Percentiles rank a stretch among this genome's conserved stretches.
Evolutionary conservation across 2,797 vertebrate species (phyloP).

Genomic region (Eupleurogrammus muticus): DNA sequence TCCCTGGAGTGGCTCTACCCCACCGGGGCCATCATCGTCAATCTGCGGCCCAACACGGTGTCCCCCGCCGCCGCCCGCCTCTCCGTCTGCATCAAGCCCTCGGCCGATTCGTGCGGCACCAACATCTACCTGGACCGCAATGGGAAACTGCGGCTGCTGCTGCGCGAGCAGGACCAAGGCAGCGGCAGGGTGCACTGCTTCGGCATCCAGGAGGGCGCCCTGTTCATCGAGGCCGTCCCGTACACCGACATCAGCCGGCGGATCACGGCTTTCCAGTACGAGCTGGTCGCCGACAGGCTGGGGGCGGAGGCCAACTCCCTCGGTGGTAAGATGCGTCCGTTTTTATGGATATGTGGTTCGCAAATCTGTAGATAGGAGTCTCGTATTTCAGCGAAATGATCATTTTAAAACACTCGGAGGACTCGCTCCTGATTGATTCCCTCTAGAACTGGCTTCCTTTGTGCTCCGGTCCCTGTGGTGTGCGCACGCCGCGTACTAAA

Average conservation of each 20-base stretch:
- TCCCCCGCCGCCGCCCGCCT: slow-evolving; percentile 85
- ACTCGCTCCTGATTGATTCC: slow-evolving; percentile 35
- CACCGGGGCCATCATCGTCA: slow-evolving; percentile 95
- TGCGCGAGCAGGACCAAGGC: slow-evolving; percentile 87
- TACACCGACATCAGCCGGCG: slow-evolving; percentile 94
- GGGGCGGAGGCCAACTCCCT: slow-evolving; percentile 83
- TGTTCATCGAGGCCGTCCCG: slow-evolving; percentile 94
- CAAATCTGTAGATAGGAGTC: neutral
- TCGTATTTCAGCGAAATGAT: neutral
- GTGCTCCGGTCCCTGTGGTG: slow-evolving; percentile 50
- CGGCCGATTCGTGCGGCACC: slow-evolving; percentile 90
- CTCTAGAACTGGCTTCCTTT: slow-evolving; percentile 40
- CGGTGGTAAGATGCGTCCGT: slow-evolving; percentile 83
- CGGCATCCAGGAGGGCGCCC: slow-evolving; percentile 89
- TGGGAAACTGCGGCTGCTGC: slow-evolving; percentile 92
- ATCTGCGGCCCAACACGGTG: slow-evolving; percentile 92
- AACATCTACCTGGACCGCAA: slow-evolving; percentile 97
- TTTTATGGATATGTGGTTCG: neutral
- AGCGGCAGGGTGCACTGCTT: slow-evolving; percentile 90
- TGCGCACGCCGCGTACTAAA: slow-evolving; percentile 44
- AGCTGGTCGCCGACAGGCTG: slow-evolving; percentile 86
- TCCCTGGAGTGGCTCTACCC: slow-evolving; percentile 97
- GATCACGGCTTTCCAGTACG: slow-evolving; percentile 95
- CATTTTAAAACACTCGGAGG: neutral
- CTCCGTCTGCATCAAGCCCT: slow-evolving; percentile 95